Conservation (phyloP, 2,797 vertebrate genomes). For the Glyptemys insculpta region DNA sequence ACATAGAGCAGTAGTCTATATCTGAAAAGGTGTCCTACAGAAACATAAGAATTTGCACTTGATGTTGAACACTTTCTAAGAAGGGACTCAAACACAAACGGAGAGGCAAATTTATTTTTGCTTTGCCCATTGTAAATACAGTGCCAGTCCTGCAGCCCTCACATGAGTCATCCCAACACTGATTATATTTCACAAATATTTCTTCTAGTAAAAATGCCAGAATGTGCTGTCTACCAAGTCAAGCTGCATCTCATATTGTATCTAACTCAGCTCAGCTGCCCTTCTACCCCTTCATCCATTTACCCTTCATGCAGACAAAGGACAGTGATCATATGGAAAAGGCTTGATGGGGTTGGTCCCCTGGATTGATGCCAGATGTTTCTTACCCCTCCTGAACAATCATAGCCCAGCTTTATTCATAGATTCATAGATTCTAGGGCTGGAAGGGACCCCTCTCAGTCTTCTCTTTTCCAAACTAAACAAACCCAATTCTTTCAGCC, state of each 20-base stretch:
- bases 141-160: background rate
- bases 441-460: no score
- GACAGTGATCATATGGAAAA: background rate
- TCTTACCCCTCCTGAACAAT: background rate
- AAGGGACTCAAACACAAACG: background rate
- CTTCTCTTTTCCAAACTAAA: no score
- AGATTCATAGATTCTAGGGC: no score
- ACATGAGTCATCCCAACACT: accelerated
- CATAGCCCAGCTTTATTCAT: background rate
- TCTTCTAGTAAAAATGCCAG: background rate
- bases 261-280: background rate
- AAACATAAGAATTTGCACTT: background rate
- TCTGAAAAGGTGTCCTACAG: background rate
- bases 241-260: background rate
- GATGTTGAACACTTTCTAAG: background rate
- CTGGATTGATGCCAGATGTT: background rate
- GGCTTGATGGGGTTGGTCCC: background rate
- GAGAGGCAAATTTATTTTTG: background rate
- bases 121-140: background rate
- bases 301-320: background rate
- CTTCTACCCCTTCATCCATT: background rate
- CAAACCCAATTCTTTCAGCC: no score
- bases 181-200: background rate
- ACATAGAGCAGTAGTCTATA: background rate
- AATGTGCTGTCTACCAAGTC: background rate